Conservation (phyloP, 53 echinoderm and acorn worm genomes). For the Hippasteria phrygiana region DNA sequence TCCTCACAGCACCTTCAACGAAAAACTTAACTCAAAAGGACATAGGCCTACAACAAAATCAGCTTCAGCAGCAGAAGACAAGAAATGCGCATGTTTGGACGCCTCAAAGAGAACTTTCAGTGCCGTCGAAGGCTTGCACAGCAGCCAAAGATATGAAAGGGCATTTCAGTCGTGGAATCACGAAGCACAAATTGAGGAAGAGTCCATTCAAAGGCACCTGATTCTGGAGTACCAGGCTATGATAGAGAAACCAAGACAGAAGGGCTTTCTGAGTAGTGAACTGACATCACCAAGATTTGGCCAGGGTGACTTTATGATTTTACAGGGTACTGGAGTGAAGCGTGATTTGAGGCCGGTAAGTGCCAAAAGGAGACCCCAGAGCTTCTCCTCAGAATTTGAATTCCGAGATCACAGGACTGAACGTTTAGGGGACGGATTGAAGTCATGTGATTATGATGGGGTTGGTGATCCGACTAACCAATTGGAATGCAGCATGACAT, state of each 20-base stretch:
- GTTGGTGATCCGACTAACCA: background rate
- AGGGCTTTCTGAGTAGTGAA: slow-evolving; percentile 17
- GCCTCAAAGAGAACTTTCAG: slow-evolving; percentile 25
- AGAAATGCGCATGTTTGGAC: background rate
- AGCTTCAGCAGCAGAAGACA: slow-evolving; percentile 14
- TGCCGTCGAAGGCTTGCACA: background rate
- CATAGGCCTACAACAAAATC: background rate
- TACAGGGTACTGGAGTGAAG: slow-evolving; percentile 47
- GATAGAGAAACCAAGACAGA: slow-evolving; percentile 33
- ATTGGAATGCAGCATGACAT: background rate
- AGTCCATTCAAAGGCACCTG: slow-evolving; percentile 44
- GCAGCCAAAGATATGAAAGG: background rate
- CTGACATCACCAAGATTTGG: slow-evolving; percentile 23
- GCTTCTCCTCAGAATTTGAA: slow-evolving; percentile 23
- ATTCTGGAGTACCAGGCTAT: slow-evolving; percentile 36
- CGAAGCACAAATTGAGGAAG: slow-evolving; percentile 29
- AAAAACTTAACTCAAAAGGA: slow-evolving; percentile 5
- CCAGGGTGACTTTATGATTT: slow-evolving; percentile 3
- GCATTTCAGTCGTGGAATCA: slow-evolving; percentile 2
- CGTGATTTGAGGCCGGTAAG: slow-evolving; percentile 5
- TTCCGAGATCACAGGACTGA: slow-evolving; percentile 17
- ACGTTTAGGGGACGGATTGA: background rate
- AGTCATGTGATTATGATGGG: slow-evolving; percentile 26
- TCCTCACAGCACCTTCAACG: slow-evolving; percentile 69
- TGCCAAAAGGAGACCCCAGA: slow-evolving; percentile 30